phyloP scores from a whole-genome alignment of 2,888 invertebrate genomes.

The Glaucopsyche alexis region DNA sequence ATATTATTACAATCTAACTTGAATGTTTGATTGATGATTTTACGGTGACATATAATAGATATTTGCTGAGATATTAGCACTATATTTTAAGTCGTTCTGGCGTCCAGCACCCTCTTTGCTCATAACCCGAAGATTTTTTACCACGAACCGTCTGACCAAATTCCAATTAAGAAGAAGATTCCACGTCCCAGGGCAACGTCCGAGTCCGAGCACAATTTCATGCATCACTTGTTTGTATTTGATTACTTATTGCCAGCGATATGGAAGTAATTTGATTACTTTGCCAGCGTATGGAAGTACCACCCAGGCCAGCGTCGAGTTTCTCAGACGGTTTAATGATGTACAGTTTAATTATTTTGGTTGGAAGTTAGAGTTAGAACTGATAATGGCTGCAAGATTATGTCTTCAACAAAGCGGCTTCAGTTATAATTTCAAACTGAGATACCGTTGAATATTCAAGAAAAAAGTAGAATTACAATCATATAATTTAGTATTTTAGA shows the following conservation, averaged over 20 bases:
- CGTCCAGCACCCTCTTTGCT: not conserved
- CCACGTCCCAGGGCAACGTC: slow-evolving; percentile 60
- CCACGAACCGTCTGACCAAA: slow-evolving; percentile 38
- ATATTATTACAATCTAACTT: too few species aligned
- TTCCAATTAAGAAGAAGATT: slow-evolving; percentile 44
- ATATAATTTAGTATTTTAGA: too few species aligned
- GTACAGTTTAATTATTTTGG: not conserved
- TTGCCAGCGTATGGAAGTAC: slow-evolving; percentile 47
- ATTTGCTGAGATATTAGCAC: too few species aligned
- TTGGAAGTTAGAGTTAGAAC: not conserved
- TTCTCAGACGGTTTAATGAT: slow-evolving; percentile 22
- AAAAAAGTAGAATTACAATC: too few species aligned
- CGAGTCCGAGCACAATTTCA: slow-evolving; percentile 64
- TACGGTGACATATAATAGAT: too few species aligned
- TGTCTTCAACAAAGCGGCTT: too few species aligned
- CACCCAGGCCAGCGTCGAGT: slow-evolving; percentile 43
- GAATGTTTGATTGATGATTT: too few species aligned
- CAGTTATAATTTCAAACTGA: too few species aligned
- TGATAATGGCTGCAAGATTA: too few species aligned
- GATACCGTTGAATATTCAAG: too few species aligned
- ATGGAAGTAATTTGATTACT: too few species aligned
- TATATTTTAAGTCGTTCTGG: too few species aligned
- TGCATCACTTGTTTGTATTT: slow-evolving; percentile 71
- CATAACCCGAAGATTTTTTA: slow-evolving; percentile 10
- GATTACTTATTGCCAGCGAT: slow-evolving; percentile 52